These are phyloP conservation scores for Mercenaria mercenaria DNA, from an alignment of 1,140 invertebrate genomes.

Conservation along the genomic window DNA sequence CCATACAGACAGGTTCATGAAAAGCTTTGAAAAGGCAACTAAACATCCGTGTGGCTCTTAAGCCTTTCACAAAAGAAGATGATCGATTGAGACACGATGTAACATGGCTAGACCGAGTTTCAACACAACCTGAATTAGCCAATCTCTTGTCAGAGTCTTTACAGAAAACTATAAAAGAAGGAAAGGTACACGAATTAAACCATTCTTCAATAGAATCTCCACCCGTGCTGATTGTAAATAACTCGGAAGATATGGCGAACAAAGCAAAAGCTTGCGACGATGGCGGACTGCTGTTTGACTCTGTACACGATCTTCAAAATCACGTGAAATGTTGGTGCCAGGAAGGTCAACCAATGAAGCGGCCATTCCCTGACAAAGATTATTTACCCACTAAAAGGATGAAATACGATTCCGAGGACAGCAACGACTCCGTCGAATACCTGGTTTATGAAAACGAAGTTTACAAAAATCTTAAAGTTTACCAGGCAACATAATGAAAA, in stretches of 20 bases:
- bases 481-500: not conserved
- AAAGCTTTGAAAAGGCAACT: no score
- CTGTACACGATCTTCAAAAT: not conserved
- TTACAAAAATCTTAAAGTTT: not conserved
- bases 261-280: not conserved
- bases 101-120: no score
- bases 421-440: not conserved
- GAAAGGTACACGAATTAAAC: no score
- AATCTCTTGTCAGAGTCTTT: no score
- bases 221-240: no score
- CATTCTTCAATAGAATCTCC: no score
- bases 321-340: not conserved
- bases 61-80: constrained; percentile 45
- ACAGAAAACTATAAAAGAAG: no score
- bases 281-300: not conserved
- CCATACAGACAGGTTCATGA: no score
- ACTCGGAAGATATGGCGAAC: no score
- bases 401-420: not conserved
- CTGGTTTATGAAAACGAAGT: not conserved
- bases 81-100: no score
- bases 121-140: no score
- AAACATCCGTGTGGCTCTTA: no score
- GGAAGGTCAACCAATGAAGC: not conserved
- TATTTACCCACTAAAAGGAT: not conserved
- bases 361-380: not conserved